Base-by-base conservation (phyloP, 1,140 invertebrate genomes). In the Aphelinus certus region DNA sequence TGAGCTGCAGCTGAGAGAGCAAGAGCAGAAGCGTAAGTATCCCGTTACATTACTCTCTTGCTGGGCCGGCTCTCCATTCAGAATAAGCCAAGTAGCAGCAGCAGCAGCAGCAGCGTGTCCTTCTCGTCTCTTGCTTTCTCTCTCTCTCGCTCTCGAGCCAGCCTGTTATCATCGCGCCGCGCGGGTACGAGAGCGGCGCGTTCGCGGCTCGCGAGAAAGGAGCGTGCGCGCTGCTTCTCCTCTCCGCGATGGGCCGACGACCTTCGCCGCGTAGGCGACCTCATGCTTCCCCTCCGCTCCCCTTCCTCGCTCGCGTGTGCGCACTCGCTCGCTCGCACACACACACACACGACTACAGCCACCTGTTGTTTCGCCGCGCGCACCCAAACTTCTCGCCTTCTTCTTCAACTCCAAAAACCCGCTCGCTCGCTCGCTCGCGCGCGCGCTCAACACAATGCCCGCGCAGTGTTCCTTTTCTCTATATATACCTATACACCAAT, bases 61-160 rank as follows among this genome's bases (percentile, higher is more conserved):
- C 58, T 43, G 58, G 45, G 61, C 61, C 61, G 61, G 61, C 61
- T 43, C 43, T 47, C 45, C 45, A 43, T 60, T 43, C 42, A 47
- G 65, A 42, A 55, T 4, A 42, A 43, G n/a, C 49, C 49, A 6
- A 5, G 6, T n/a, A n/a, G 42, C 3, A 46, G 3, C 64, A 10
- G 26, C 26, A 7, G n/a, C 58, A 4, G 61, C 26, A 26, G 26
- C 26, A 26, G 26, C 57, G 49, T 63, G 49, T 49, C 76, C 3
- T 64, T 64, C 69, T 63, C 62, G 67, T 0, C 67, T 58, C 67
- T 72, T 7, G 47, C 73, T 45, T 57, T 61, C 62, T 64, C 49
- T 70, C 56, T 63, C 69, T 56, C 72, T 53, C 1, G 51, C 51
- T 9, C 51, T 6, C 51, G 51, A 53, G 51, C 4, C 51, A 9